Evolutionary conservation across 2,797 vertebrate genomes (phyloP), one percentile per base, ranked within the genome.

Genomic region (Protonibea diacanthus): DNA sequence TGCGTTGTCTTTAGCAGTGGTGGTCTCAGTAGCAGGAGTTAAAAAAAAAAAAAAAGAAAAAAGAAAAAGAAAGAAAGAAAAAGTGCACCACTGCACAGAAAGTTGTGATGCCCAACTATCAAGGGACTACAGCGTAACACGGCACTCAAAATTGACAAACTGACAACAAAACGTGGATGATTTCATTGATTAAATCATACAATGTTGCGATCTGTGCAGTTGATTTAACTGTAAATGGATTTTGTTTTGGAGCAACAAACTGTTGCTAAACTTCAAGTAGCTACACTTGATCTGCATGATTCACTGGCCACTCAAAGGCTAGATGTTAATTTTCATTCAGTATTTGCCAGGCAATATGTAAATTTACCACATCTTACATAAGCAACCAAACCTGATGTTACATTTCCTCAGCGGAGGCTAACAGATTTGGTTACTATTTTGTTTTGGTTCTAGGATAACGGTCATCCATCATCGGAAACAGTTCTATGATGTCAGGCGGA

Each of bases 391-490:
- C 23, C 6, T 27, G 21, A 29, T 49, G 15, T 55, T 33, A 17
- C 3, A 51, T 55, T 56, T 75, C 33, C 65, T 44, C 18, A 17
- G 12, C 25, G 53, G 27, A 42, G 9, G n/a, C 20, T 17, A 64
- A 52, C 45, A 72, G 25, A 52, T 70, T 80, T 68, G 55, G 51
- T 76, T 58, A 44, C 52, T 49, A 23, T 69, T 77, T 64, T 69
- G 58, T 74, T 78, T 67, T 68, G 57, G 49, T 65, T 29, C 18
- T 48, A 11, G 25, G 59, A 73, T 57, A 62, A 60, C 53, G 53
- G 70, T 49, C 23, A 71, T 84, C 71, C 66, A 82, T 79, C 79
- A 77, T 7, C 23, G 75, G 66, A 71, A 77, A 75, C 69, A 58
- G 66, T 75, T 74, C 53, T 59, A 58, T 67, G 59, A 78, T 56